Evolutionary conservation across 2,888 invertebrate species (phyloP).

Genomic region (Schizaphis graminum): DNA sequence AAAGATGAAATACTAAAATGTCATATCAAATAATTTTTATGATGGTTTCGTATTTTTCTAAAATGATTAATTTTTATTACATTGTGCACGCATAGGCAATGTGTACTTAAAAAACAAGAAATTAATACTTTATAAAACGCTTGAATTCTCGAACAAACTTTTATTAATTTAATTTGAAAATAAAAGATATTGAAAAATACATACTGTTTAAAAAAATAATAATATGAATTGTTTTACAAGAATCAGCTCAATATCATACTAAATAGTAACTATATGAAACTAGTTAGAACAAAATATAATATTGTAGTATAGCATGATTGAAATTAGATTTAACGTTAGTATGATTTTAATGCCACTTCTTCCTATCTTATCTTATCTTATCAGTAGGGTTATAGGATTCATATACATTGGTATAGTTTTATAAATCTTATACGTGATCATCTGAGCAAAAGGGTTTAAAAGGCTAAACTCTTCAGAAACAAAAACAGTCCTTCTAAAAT

Average conservation of each 20-base stretch:
- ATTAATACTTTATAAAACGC: background rate
- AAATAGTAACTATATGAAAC: background rate
- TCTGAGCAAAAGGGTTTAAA: background rate
- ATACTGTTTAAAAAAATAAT: background rate
- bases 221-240: background rate
- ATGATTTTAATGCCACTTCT: background rate
- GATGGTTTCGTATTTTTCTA: background rate
- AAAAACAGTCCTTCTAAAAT: background rate
- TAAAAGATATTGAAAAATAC: background rate
- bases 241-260: background rate
- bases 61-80: background rate
- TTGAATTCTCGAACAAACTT: background rate
- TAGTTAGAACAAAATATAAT: background rate
- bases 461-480: background rate
- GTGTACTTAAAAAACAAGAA: background rate
- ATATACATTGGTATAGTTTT: background rate
- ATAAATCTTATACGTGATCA: background rate
- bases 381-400: background rate
- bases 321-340: no score
- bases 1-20: background rate
- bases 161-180: background rate
- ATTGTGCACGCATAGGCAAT: accelerated
- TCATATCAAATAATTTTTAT: background rate
- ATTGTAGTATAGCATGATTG: background rate
- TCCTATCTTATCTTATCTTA: background rate